These are phyloP conservation scores for Nanorana parkeri DNA, from an alignment of 2,113 vertebrate genomes.

Conservation along the genomic window DNA sequence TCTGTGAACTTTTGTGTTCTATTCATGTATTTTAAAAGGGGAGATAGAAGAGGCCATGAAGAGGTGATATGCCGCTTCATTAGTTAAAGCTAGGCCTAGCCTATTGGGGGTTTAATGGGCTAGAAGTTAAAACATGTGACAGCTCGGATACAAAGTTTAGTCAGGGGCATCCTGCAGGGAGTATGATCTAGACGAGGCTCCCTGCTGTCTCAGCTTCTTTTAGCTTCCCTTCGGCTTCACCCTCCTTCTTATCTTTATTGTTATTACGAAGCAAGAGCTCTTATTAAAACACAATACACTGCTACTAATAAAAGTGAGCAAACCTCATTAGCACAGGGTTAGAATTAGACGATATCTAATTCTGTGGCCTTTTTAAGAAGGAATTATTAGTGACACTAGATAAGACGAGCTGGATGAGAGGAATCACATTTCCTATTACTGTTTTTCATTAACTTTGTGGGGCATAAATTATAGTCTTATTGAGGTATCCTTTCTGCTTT, in stretches of 20 bases:
- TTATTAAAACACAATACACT: conserved; percentile 69
- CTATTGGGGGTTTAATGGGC: conserved; percentile 73
- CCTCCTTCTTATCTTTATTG: conserved; percentile 64
- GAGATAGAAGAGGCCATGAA: conserved; percentile 67
- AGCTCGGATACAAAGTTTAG: conserved; percentile 72
- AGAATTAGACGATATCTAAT: conserved; percentile 65
- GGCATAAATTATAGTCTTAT: background rate
- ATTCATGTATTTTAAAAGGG: conserved; percentile 70
- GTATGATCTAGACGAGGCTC: conserved; percentile 62
- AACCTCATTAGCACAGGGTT: conserved; percentile 68
- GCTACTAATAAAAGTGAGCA: conserved; percentile 65
- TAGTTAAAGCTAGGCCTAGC: conserved; percentile 69
- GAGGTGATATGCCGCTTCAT: conserved; percentile 73
- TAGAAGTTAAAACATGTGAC: conserved; percentile 79
- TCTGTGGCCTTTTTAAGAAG: conserved; percentile 49
- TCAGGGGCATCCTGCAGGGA: conserved; percentile 63
- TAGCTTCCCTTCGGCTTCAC: conserved; percentile 63
- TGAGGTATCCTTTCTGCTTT: background rate
- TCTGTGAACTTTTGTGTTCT: conserved; percentile 78
- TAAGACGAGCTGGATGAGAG: background rate
- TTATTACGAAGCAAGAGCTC: conserved; percentile 57
- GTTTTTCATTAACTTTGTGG: conserved; percentile 5
- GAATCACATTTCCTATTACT: conserved; percentile 2
- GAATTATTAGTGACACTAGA: conserved; percentile 17
- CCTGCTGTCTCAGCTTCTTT: conserved; percentile 66